Percentiles rank a stretch among this genome's conserved stretches.
Evolutionary conservation across 2,888 invertebrate species (phyloP).

Genomic region (Lysandra bellargus): DNA sequence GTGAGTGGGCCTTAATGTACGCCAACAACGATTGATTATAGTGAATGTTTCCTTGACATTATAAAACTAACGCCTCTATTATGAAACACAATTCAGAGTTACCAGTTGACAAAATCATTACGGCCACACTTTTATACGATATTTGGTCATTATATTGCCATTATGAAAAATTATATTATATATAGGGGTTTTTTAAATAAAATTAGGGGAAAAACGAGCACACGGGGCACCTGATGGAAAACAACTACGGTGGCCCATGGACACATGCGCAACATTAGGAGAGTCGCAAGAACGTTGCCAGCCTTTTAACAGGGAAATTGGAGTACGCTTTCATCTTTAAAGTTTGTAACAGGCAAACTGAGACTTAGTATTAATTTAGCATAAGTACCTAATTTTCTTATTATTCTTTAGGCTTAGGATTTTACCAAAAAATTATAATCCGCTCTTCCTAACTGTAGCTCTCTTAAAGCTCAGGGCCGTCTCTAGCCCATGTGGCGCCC

Average conservation of each 20-base stretch:
- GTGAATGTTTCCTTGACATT: slow-evolving; percentile 18
- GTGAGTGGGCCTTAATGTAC: neutral
- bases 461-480: neutral
- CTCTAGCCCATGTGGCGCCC: too few species aligned
- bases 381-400: neutral
- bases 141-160: neutral
- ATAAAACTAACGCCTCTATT: slow-evolving; percentile 15
- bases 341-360: too few species aligned
- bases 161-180: neutral
- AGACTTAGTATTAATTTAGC: too few species aligned
- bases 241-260: too few species aligned
- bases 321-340: too few species aligned
- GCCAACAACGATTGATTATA: neutral
- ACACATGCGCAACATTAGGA: too few species aligned
- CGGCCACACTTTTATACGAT: neutral
- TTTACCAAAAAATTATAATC: neutral
- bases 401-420: neutral
- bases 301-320: too few species aligned
- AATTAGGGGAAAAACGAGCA: too few species aligned
- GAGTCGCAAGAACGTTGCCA: too few species aligned
- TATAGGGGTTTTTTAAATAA: too few species aligned
- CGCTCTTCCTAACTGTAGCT: neutral
- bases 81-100: slow-evolving; percentile 2
- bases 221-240: too few species aligned
- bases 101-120: neutral